These are phyloP conservation scores for Venustaconcha ellipsiformis DNA, from an alignment of 1,140 invertebrate species.

Conservation along the genomic window DNA sequence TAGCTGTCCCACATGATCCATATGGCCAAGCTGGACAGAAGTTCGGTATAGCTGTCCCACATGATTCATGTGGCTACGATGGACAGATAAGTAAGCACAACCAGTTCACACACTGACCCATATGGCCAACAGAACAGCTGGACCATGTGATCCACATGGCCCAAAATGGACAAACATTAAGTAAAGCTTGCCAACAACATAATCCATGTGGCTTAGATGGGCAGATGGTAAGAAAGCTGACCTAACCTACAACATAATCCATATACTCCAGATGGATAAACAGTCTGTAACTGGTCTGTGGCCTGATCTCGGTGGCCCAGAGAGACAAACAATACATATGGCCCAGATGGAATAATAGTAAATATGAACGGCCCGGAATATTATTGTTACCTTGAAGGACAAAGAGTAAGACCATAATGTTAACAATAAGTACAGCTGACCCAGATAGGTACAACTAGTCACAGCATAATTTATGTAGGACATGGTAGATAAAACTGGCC, in stretches of 20 bases:
- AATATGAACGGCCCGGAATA: too few species aligned
- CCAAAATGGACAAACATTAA: slow-evolving; percentile 40
- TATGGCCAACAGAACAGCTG: slow-evolving; percentile 68
- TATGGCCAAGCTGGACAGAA: too few species aligned
- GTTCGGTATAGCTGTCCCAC: too few species aligned
- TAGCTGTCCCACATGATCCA: too few species aligned
- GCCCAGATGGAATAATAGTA: too few species aligned
- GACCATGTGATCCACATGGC: slow-evolving; percentile 57
- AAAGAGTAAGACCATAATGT: too few species aligned
- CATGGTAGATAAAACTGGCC: background rate
- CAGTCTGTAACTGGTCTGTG: too few species aligned
- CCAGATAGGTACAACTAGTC: too few species aligned
- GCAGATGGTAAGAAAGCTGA: background rate
- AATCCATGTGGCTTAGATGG: slow-evolving; percentile 26
- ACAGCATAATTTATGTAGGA: too few species aligned
- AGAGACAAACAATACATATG: too few species aligned
- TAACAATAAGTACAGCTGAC: background rate
- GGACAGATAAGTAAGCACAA: slow-evolving; percentile 5
- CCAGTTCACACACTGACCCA: background rate
- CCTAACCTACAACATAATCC: background rate
- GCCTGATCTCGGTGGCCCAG: too few species aligned
- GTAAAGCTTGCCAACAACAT: background rate
- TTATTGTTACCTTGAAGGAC: too few species aligned
- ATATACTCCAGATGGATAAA: background rate
- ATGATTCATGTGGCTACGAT: slow-evolving; percentile 24